phyloP scores from a whole-genome alignment of 37 sponge, comb jelly and placozoan genomes.

The Haliclona indistincta region DNA sequence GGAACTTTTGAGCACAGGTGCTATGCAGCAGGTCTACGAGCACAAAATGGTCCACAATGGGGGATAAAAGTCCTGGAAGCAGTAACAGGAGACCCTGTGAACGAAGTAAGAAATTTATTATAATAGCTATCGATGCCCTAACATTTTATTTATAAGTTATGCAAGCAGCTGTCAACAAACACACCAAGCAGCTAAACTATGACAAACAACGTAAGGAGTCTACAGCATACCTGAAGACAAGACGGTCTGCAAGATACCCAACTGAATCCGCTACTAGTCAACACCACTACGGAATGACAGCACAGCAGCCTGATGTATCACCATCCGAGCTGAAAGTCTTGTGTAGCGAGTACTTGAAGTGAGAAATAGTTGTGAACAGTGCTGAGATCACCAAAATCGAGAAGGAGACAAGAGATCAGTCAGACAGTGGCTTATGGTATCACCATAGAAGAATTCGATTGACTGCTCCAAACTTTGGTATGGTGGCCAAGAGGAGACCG shows the following conservation, averaged over 20 bases:
- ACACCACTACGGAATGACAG: slow-evolving; percentile 16
- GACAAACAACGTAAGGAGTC: background rate
- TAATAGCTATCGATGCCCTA: background rate
- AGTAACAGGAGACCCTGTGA: background rate
- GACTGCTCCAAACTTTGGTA: slow-evolving; percentile 28
- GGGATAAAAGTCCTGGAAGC: background rate
- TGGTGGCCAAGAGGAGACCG: slow-evolving; percentile 2
- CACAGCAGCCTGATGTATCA: slow-evolving; percentile 15
- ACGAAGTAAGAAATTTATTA: background rate
- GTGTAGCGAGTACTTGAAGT: slow-evolving; percentile 12
- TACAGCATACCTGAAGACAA: background rate
- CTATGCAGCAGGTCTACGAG: slow-evolving; percentile 20
- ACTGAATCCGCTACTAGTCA: background rate
- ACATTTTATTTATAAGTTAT: too few species aligned
- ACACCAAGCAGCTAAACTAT: background rate
- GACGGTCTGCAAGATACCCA: background rate
- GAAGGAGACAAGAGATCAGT: background rate
- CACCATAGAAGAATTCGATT: background rate
- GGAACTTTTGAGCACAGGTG: slow-evolving; percentile 25
- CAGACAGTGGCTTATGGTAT: background rate
- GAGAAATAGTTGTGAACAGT: background rate
- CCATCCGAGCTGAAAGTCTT: background rate
- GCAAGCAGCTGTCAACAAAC: too few species aligned
- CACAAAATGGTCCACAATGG: slow-evolving; percentile 27
- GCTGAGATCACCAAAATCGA: background rate